These are phyloP conservation scores for Simalia tracyae DNA, from an alignment of 2,797 vertebrate genomes.

Conservation along the genomic window DNA sequence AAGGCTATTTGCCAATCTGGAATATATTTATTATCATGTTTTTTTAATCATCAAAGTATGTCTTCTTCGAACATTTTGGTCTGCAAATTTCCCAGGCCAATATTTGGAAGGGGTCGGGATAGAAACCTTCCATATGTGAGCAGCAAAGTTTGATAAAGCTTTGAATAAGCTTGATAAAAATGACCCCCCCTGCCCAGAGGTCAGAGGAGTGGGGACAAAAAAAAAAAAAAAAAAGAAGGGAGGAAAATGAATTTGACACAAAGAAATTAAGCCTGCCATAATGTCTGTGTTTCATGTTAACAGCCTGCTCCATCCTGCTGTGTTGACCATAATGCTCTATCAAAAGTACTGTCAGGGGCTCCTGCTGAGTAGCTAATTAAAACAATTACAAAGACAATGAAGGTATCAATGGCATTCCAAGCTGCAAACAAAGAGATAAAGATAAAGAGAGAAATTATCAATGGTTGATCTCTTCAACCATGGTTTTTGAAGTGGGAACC, in stretches of 20 bases:
- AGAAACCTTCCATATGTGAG: slow-evolving; percentile 8
- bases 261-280: slow-evolving; percentile 57
- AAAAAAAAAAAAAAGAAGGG: not conserved
- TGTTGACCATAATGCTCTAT: slow-evolving; percentile 55
- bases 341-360: slow-evolving; percentile 67
- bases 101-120: accelerated
- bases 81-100: slow-evolving; percentile 24
- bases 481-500: slow-evolving; percentile 52
- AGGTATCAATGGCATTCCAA: slow-evolving; percentile 77
- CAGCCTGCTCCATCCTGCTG: slow-evolving; percentile 65
- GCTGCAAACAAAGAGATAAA: slow-evolving; percentile 81
- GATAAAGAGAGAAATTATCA: slow-evolving; percentile 74
- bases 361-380: slow-evolving; percentile 89
- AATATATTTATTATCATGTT: not conserved
- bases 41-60: no score
- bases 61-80: not conserved
- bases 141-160: slow-evolving; percentile 5
- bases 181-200: not conserved
- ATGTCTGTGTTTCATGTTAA: slow-evolving; percentile 65
- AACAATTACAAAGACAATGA: slow-evolving; percentile 92
- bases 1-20: not conserved
- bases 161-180: slow-evolving; percentile 12
- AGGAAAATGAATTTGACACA: slow-evolving; percentile 36
- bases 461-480: slow-evolving; percentile 61
- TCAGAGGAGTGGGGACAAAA: slow-evolving; percentile 32